Evolutionary conservation across 2,888 invertebrate genomes (phyloP), one percentile per base, ranked within the genome.

Genomic region (Drymonia ruficornis): DNA sequence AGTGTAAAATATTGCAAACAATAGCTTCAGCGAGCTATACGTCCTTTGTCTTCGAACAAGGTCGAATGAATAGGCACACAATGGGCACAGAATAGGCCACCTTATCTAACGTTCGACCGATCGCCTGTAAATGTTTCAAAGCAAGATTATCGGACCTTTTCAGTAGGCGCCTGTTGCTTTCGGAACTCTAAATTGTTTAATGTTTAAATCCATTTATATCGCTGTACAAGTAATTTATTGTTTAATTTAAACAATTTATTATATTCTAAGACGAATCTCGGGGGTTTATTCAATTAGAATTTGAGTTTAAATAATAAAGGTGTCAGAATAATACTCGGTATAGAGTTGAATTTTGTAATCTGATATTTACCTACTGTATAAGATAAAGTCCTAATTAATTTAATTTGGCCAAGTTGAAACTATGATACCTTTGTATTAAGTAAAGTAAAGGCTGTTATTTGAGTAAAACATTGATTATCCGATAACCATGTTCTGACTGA

Each of bases 191-290:
- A 61, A 52, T 55, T 56, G 43, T 52, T 58, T 38, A 16, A 12
- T 50, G 53, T 44, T 36, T 18, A 15, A 40, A 47, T 46, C 49
- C 50, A 16, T 59, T 68, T 68, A 61, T 69, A 63, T 65, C 65
- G 56, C 49, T 36, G 51, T 63, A 55, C 53, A 52, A 53, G 52
- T 61, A 54, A 65, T 65, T 71, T 59, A 70, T 63, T 46, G 52
- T 52, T 50, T 53, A 47, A 55, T 61, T 55, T n/a, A 23, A 50
- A 53, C 56, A 55, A 71, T 65, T 68, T 68, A 65, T 68, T 61
- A 34, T 48, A 47, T 46, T 65, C 61, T 4, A 23, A 12, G 23
- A 44, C 18, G 9, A 43, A 43, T 45, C n/a, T 59, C 54, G 45
- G 36, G 23, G 48, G 47, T 62, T 53, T 34, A 55, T 60, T 54